Base-by-base conservation (phyloP, 2,113 vertebrate genomes). In the Varanus komodoensis region DNA sequence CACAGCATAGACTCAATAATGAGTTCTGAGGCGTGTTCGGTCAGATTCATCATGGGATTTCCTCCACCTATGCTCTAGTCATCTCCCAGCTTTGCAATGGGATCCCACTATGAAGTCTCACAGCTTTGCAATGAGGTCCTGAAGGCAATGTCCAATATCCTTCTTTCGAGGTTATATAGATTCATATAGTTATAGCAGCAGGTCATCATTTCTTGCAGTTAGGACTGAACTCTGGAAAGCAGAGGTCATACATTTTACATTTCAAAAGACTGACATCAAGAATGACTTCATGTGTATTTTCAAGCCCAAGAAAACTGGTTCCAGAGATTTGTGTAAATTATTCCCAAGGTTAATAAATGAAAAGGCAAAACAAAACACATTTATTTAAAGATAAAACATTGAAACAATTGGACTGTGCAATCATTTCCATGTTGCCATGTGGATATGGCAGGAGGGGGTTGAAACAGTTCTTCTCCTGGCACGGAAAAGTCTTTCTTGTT, bases 261-360 rank as follows among this genome's bases (percentile, higher is more conserved):
- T n/a, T 71, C 25, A 32, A 79, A 86, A 44, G 64, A 57, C 67
- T 52, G 19, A 32, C 25, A 44, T 57, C 25, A 54, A 77, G 4
- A n/a, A 29, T 83, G 48, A 54, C 61, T 38, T 85, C 77, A 81
- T 48, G 57, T 1, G 32, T 50, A 79, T 87, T 87, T 78, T 64
- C 27, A 78, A 82, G 34, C 3, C 48, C 21, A 29, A 67, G 44
- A n/a, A 71, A 54, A 67, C 48, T 54, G 50, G 32, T 71, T 48
- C 64, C 48, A 57, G 27, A 64, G 50, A 71, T 80, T 80, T 57
- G n/a, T 80, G 80, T 86, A 85, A 86, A 90, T 71, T 71, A 69
- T 80, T 90, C 48, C 75, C 83, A 90, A n/a, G 50, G 67, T 90
- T 90, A 71, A 79, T 85, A 80, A 80, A 69, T 80, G 50, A 90